A percentile compares a stretch with the other conserved stretches of the same genome.
Conservation (phyloP, 92 coral and sea anemone genomes). For the Epizoanthus scotinus region DNA sequence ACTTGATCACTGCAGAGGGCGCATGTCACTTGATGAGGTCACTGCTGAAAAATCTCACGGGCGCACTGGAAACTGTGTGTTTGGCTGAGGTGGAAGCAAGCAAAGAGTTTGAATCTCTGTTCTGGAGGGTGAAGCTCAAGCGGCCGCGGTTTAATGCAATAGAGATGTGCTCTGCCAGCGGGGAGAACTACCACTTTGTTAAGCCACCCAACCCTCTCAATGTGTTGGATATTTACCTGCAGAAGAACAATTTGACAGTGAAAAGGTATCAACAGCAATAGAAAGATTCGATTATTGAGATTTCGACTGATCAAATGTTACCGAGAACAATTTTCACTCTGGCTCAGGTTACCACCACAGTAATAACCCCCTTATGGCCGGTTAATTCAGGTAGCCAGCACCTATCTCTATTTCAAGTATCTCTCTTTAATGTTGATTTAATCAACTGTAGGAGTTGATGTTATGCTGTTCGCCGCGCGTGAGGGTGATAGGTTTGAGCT, state of each 20-base stretch:
- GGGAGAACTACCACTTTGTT: slow-evolving; percentile 65
- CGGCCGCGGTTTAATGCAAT: slow-evolving; percentile 62
- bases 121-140: slow-evolving; percentile 53
- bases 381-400: no score
- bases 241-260: slow-evolving; percentile 55
- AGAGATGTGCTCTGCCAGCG: slow-evolving; percentile 73
- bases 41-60: slow-evolving; percentile 53
- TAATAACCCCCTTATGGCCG: no score
- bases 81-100: slow-evolving; percentile 83
- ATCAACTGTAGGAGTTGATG: no score
- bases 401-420: no score
- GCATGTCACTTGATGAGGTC: slow-evolving; percentile 69
- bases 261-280: neutral
- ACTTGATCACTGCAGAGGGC: slow-evolving; percentile 69
- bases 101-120: slow-evolving; percentile 60
- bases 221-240: slow-evolving; percentile 65
- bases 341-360: no score
- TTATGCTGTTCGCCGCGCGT: no score
- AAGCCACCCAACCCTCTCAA: slow-evolving; percentile 67
- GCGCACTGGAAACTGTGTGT: slow-evolving; percentile 59
- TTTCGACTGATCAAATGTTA: neutral
- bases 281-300: neutral
- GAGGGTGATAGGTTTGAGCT: no score
- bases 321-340: no score
- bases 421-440: no score